phyloP scores from a whole-genome alignment of 1,140 invertebrate genomes.

The Sarcophaga peregrina region DNA sequence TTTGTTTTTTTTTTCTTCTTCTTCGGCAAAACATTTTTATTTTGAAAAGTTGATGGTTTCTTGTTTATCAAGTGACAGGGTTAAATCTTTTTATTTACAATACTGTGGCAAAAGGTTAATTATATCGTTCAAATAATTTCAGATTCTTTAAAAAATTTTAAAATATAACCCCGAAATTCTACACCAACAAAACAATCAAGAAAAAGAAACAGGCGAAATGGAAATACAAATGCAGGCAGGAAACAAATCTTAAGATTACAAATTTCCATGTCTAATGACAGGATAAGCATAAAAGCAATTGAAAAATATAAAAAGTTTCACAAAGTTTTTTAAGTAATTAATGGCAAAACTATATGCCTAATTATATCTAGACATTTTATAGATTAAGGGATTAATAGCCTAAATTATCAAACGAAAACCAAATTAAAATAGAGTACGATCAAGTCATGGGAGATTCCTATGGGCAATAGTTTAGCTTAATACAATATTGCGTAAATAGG shows the following conservation, averaged over 20 bases:
- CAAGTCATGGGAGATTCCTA: too few species aligned
- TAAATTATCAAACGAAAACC: too few species aligned
- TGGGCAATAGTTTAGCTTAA: too few species aligned
- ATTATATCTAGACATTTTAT: neutral
- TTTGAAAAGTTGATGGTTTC: conserved; percentile 15
- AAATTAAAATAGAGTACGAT: too few species aligned
- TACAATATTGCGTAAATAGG: too few species aligned
- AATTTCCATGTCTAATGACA: conserved; percentile 1
- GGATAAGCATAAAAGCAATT: neutral
- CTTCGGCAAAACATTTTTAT: neutral
- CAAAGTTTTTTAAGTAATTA: neutral
- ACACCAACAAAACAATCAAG: neutral
- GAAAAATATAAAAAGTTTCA: neutral
- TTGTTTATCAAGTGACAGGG: conserved; percentile 25
- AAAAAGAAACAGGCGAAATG: neutral
- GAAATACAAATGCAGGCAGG: neutral
- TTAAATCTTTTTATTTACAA: conserved; percentile 37
- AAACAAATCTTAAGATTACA: neutral
- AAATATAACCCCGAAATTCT: neutral
- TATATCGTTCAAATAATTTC: neutral
- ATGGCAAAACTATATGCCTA: neutral
- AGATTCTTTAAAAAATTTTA: conserved; percentile 36
- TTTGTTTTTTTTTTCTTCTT: neutral
- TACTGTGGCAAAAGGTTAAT: conserved; percentile 37
- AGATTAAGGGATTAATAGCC: too few species aligned